phyloP scores from a whole-genome alignment of 2,888 invertebrate genomes.

The Idaea biselata region DNA sequence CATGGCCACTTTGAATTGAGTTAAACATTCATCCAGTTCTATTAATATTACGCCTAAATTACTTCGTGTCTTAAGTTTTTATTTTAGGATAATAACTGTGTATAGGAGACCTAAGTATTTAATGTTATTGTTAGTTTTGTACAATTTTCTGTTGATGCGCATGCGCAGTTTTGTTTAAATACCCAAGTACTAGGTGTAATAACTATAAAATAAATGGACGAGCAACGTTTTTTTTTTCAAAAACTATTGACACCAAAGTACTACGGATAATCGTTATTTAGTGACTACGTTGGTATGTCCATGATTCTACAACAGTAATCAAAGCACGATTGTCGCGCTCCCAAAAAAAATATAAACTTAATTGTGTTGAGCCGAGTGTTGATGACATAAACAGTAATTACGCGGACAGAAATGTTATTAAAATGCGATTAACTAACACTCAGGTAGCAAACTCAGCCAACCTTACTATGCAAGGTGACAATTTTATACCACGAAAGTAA shows the following conservation, averaged over 20 bases:
- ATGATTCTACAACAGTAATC: slow-evolving; percentile 67
- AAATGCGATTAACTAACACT: slow-evolving; percentile 72
- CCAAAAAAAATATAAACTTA: slow-evolving; percentile 66
- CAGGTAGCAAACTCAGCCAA: slow-evolving; percentile 32
- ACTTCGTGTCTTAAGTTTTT: no score
- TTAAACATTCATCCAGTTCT: no score
- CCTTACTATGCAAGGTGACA: slow-evolving; percentile 31
- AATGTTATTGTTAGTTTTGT: background rate
- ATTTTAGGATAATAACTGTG: no score
- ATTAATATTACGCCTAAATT: no score
- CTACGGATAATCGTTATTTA: slow-evolving; percentile 52
- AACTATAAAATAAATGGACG: background rate
- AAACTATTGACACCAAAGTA: slow-evolving; percentile 6
- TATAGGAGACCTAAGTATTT: background rate
- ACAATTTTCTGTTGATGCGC: background rate
- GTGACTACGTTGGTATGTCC: slow-evolving; percentile 54
- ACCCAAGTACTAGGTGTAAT: background rate
- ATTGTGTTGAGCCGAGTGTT: slow-evolving; percentile 73
- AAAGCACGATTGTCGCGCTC: slow-evolving; percentile 75
- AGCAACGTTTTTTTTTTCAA: background rate
- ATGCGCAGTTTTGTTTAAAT: background rate
- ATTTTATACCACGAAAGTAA: slow-evolving; percentile 21
- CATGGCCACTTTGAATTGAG: no score
- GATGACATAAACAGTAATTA: slow-evolving; percentile 77
- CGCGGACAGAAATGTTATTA: slow-evolving; percentile 73